These are phyloP conservation scores for Drosophila willistoni DNA, from an alignment of 1,140 invertebrate genomes.

Conservation along the genomic window DNA sequence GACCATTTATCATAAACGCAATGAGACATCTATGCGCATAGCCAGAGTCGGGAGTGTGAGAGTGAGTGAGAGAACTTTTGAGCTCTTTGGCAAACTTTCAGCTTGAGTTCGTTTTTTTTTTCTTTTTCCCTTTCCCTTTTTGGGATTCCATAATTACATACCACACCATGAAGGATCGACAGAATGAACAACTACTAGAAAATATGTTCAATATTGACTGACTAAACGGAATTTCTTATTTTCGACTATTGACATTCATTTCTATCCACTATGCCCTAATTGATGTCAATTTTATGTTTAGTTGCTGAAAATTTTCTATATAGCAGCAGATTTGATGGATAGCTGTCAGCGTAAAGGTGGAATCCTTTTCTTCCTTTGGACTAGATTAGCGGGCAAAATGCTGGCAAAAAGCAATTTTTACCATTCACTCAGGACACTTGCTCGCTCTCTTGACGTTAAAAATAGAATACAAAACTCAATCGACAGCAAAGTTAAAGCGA, in stretches of 20 bases:
- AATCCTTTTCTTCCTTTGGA: slow-evolving; percentile 4
- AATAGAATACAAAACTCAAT: slow-evolving; percentile 60
- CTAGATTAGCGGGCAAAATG: slow-evolving; percentile 43
- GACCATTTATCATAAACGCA: slow-evolving; percentile 74
- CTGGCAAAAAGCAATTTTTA: slow-evolving; percentile 40
- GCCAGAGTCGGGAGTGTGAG: neutral
- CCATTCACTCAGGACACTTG: neutral
- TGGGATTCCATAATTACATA: slow-evolving; percentile 58
- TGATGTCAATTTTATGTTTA: slow-evolving; percentile 8
- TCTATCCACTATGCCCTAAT: neutral
- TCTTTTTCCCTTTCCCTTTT: too few relatives aligned
- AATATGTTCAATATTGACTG: slow-evolving; percentile 23
- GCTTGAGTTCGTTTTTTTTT: slow-evolving; percentile 1
- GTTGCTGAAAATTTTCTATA: neutral
- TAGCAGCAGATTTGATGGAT: neutral
- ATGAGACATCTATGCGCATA: slow-evolving; percentile 30
- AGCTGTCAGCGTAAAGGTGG: neutral
- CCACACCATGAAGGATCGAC: slow-evolving; percentile 13
- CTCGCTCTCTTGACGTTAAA: slow-evolving; percentile 28
- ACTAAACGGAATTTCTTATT: slow-evolving; percentile 1
- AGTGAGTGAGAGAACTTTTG: slow-evolving; percentile 21
- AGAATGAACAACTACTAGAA: slow-evolving; percentile 37
- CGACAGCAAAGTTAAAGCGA: slow-evolving; percentile 71
- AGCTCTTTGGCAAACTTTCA: slow-evolving; percentile 60
- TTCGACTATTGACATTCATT: slow-evolving; percentile 2